Evolutionary conservation across 2,888 invertebrate genomes (phyloP).

Genomic region (Polymixis flavicincta): DNA sequence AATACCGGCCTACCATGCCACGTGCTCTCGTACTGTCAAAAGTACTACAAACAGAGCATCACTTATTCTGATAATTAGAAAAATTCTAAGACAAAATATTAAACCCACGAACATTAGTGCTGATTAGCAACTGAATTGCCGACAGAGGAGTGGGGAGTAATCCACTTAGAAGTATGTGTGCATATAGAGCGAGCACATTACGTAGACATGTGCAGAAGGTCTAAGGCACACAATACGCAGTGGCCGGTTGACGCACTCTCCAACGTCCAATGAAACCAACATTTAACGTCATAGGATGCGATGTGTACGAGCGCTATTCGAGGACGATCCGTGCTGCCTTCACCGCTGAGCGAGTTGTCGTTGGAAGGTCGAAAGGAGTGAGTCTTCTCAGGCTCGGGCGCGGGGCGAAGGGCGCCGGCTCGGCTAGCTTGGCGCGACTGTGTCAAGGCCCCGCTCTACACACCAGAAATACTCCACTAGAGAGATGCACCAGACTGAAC

Average conservation of each 20-base stretch:
- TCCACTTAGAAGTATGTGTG: constrained; percentile 52
- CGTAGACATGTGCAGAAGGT: constrained; percentile 18
- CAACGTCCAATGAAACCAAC: neutral
- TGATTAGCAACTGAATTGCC: constrained; percentile 61
- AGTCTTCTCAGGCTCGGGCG: neutral
- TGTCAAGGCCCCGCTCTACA: constrained; percentile 71
- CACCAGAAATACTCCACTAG: constrained; percentile 54
- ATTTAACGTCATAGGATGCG: neutral
- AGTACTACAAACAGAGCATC: too few species aligned
- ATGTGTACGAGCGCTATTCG: neutral
- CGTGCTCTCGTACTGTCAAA: too few species aligned
- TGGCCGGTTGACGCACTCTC: neutral
- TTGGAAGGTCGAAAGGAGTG: constrained; percentile 6
- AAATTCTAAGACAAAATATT: constrained; percentile 21
- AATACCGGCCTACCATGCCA: too few species aligned
- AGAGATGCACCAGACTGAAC: constrained; percentile 43
- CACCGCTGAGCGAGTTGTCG: neutral
- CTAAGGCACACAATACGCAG: neutral
- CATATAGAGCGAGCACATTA: constrained; percentile 28
- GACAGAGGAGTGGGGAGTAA: constrained; percentile 40
- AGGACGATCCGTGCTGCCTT: neutral
- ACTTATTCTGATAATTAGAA: constrained; percentile 10
- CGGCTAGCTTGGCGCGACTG: constrained; percentile 49
- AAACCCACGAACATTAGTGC: constrained; percentile 14
- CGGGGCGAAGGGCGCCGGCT: constrained; percentile 11